These are phyloP conservation scores for Protobothrops mucrosquamatus DNA, from an alignment of 2,113 vertebrate species.

Conservation along the genomic window DNA sequence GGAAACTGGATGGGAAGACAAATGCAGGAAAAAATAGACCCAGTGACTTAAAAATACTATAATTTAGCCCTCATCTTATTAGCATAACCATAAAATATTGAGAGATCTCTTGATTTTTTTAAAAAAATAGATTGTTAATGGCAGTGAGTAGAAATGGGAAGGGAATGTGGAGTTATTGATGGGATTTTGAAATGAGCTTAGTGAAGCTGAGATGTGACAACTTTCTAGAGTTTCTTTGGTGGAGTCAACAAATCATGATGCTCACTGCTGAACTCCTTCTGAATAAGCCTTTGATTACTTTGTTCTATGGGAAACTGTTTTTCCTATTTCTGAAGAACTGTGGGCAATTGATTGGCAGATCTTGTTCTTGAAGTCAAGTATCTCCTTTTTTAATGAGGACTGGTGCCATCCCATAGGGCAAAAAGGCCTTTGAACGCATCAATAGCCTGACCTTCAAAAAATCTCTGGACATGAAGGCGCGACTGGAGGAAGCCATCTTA, in stretches of 20 bases:
- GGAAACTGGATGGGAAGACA: neutral
- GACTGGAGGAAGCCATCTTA: conserved; percentile 88
- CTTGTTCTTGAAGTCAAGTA: neutral
- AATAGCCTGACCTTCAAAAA: conserved; percentile 93
- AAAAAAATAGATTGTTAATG: neutral
- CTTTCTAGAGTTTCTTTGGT: neutral
- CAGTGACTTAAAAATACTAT: neutral
- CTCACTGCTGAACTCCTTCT: neutral
- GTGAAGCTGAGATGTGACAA: neutral
- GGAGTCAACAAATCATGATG: neutral
- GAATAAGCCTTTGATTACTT: neutral
- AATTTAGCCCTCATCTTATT: neutral
- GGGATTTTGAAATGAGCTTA: neutral
- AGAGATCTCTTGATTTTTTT: neutral
- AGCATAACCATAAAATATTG: neutral
- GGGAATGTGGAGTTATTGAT: neutral
- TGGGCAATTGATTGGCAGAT: too few species aligned
- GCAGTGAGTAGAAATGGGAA: neutral
- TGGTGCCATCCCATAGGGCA: conserved; percentile 69
- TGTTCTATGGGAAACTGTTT: neutral
- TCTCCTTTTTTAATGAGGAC: neutral
- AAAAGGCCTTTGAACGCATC: conserved; percentile 83
- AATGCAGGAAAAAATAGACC: neutral
- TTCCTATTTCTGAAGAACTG: neutral
- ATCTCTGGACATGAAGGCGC: conserved; percentile 91